Percentiles rank a stretch among this genome's conserved stretches.
phyloP scores from a whole-genome alignment of 2,797 vertebrate species.

The Aeoliscus strigatus region DNA sequence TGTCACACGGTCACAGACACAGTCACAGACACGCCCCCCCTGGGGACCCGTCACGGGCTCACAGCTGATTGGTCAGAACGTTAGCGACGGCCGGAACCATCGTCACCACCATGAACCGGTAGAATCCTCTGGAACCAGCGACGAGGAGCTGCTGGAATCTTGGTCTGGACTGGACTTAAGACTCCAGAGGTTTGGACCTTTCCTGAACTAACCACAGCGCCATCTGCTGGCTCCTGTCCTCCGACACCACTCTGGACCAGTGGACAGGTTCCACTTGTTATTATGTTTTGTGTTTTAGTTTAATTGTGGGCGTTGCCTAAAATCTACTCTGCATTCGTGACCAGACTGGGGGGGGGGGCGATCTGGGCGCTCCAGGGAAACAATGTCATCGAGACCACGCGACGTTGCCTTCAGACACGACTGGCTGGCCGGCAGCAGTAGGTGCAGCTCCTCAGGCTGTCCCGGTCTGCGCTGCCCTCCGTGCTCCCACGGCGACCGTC shows the following conservation, averaged over 20 bases:
- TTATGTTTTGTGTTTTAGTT: too few species aligned
- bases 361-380: constrained; percentile 40
- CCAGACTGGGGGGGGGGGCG: constrained; percentile 68
- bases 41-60: too few species aligned
- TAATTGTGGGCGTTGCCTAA: constrained; percentile 44
- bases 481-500: constrained; percentile 75
- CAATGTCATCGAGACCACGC: constrained; percentile 28
- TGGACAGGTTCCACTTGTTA: too few species aligned
- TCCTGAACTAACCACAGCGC: constrained; percentile 15
- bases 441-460: constrained; percentile 78
- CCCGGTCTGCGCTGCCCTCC: constrained; percentile 71
- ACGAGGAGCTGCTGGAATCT: constrained; percentile 14
- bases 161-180: too few species aligned
- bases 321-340: constrained; percentile 69
- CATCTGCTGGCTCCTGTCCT: constrained; percentile 5
- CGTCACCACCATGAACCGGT: too few species aligned
- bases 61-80: too few species aligned
- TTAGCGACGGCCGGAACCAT: too few species aligned
- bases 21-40: too few species aligned
- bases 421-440: constrained; percentile 82
- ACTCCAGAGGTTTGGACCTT: constrained; percentile 9
- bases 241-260: too few species aligned
- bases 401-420: constrained; percentile 68
- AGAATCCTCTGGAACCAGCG: too few species aligned
- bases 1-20: too few species aligned